Evolutionary conservation across 2,797 vertebrate genomes (phyloP).

Genomic region (Tenualosa thibaudeaui): DNA sequence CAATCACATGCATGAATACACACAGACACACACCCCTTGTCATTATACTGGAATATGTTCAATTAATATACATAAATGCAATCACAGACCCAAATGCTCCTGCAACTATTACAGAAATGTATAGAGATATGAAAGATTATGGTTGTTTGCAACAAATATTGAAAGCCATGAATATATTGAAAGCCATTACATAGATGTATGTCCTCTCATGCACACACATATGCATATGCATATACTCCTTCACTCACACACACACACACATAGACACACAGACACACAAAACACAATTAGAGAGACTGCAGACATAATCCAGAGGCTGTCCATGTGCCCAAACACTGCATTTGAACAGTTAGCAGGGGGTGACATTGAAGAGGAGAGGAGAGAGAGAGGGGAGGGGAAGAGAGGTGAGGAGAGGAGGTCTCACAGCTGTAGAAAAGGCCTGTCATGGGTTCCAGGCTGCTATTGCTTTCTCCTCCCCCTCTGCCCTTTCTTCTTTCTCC

Average conservation of each 20-base stretch:
- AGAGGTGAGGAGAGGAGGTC: background rate
- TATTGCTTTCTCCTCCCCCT: background rate
- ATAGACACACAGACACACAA: background rate
- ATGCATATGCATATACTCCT: background rate
- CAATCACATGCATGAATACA: background rate
- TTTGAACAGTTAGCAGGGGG: background rate
- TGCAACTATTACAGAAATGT: background rate
- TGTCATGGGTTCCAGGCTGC: background rate
- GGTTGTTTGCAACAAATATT: background rate
- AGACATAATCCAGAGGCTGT: background rate
- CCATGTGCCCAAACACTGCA: background rate
- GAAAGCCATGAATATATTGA: background rate
- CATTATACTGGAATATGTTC: too few species aligned
- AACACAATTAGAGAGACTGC: background rate
- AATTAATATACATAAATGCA: background rate
- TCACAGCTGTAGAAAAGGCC: conserved; percentile 26
- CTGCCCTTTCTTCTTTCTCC: background rate
- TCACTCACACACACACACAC: conserved; percentile 21
- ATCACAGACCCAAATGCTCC: background rate
- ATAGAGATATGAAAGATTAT: background rate
- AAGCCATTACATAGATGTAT: background rate
- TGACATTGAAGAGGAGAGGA: background rate
- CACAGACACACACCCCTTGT: background rate
- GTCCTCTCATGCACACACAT: background rate
- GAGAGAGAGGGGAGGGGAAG: background rate